Evolutionary conservation across 2,797 vertebrate genomes (phyloP).

Genomic region (Phrynocephalus guinanensis): DNA sequence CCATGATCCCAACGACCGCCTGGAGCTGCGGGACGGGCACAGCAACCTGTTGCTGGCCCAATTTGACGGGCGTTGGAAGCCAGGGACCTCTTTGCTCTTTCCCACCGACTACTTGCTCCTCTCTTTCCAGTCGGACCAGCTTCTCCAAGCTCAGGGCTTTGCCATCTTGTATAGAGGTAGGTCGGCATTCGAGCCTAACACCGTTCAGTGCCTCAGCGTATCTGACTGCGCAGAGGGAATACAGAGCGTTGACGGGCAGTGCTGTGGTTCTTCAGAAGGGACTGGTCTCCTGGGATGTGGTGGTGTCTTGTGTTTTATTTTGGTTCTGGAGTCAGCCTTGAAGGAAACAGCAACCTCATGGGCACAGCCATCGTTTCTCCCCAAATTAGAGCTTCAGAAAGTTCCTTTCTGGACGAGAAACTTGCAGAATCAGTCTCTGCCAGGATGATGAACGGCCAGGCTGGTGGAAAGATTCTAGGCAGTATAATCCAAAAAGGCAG

Average conservation of each 20-base stretch:
- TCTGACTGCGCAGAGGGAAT: not conserved
- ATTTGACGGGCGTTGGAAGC: slow-evolving; percentile 66
- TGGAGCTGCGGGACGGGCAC: slow-evolving; percentile 70
- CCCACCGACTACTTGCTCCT: slow-evolving; percentile 57
- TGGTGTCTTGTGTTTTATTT: no score
- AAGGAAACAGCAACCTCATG: not conserved
- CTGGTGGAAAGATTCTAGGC: no score
- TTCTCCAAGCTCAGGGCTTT: slow-evolving; percentile 71
- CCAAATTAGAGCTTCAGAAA: not conserved
- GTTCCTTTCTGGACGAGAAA: no score
- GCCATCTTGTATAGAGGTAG: slow-evolving; percentile 73
- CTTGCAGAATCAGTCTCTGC: no score
- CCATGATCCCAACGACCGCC: slow-evolving; percentile 65
- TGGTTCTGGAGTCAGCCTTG: no score
- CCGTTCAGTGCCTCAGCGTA: not conserved
- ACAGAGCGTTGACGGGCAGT: not conserved
- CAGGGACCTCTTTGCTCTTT: slow-evolving; percentile 46
- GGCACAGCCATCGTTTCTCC: not conserved
- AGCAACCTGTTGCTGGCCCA: slow-evolving; percentile 56
- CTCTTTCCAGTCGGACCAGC: slow-evolving; percentile 70
- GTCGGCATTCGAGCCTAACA: slow-evolving; percentile 46
- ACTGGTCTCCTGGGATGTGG: not conserved
- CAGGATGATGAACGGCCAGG: no score
- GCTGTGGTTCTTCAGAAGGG: not conserved
- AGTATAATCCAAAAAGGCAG: not conserved